Conservation (phyloP, 2,888 invertebrate species). For the Cyaniris semiargus region DNA sequence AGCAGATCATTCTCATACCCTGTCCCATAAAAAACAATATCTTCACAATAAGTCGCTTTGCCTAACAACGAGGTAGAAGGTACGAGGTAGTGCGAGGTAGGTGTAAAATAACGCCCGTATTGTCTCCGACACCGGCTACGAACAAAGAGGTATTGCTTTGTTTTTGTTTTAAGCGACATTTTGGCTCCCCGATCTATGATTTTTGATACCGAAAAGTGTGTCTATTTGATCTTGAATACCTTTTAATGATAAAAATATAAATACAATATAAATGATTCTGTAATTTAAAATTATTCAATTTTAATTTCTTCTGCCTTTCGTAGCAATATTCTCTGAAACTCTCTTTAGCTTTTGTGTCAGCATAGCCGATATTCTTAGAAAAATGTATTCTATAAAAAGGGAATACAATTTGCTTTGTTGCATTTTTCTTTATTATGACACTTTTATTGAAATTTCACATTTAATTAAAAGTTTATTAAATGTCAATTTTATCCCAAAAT, state of each 20-base stretch:
- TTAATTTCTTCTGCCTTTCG: not conserved
- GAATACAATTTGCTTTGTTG: not conserved
- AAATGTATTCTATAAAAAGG: not conserved
- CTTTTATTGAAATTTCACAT: not conserved
- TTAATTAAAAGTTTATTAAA: not conserved
- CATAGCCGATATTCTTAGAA: not conserved
- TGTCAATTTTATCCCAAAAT: not conserved
- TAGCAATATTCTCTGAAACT: not conserved
- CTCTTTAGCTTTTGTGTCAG: not conserved
- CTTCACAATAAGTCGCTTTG: conserved; percentile 5
- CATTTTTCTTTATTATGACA: not conserved
- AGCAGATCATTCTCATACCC: not conserved
- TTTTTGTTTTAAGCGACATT: conserved; percentile 14
- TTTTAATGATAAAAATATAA: not conserved
- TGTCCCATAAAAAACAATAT: conserved; percentile 7
- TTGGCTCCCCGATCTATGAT: not conserved
- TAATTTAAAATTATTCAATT: not conserved
- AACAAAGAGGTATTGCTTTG: not conserved
- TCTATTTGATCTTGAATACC: not conserved
- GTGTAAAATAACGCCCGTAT: not conserved
- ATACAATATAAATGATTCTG: not conserved
- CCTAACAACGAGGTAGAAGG: not conserved
- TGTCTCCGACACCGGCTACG: not conserved
- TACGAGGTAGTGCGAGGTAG: not conserved
- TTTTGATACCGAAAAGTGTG: not conserved